Percentiles rank a stretch among this genome's conserved stretches.
These are phyloP conservation scores for Teinopalpus imperialis DNA, from an alignment of 2,888 invertebrate genomes.

Conservation along the genomic window DNA sequence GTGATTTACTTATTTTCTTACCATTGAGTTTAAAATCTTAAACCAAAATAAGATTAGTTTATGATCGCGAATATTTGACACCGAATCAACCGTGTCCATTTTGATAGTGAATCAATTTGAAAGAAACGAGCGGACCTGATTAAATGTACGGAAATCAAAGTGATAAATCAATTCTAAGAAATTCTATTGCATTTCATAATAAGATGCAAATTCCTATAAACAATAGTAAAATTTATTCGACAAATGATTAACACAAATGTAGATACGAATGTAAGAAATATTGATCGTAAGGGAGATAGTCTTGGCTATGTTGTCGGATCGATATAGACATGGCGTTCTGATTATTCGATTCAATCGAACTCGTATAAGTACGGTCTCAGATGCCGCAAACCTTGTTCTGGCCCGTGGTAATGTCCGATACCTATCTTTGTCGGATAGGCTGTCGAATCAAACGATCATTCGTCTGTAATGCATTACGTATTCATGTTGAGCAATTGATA, in stretches of 20 bases:
- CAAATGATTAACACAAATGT: conserved; percentile 47
- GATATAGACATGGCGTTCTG: conserved; percentile 77
- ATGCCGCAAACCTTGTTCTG: conserved; percentile 54
- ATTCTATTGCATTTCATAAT: conserved; percentile 24
- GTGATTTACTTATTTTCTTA: too few species aligned
- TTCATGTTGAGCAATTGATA: conserved; percentile 73
- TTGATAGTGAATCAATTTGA: conserved; percentile 74
- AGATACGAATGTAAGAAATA: conserved; percentile 70
- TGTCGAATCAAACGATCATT: conserved; percentile 64
- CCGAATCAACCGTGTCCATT: conserved; percentile 66
- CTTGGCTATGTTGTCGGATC: conserved; percentile 68
- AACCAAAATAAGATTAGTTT: conserved; percentile 55
- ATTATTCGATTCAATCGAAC: conserved; percentile 75
- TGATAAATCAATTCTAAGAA: neutral
- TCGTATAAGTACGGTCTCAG: conserved; percentile 54
- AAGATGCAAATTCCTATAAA: conserved; percentile 39
- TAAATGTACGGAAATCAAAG: conserved; percentile 21
- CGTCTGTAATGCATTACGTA: conserved; percentile 65
- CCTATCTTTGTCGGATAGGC: conserved; percentile 67
- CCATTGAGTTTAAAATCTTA: too few species aligned
- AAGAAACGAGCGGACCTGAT: conserved; percentile 45
- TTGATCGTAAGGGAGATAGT: conserved; percentile 73
- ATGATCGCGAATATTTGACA: conserved; percentile 69
- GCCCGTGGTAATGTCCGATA: conserved; percentile 69
- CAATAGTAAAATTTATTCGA: conserved; percentile 28